Base-by-base conservation (phyloP, 2,888 invertebrate genomes). In the Cenopis cana region DNA sequence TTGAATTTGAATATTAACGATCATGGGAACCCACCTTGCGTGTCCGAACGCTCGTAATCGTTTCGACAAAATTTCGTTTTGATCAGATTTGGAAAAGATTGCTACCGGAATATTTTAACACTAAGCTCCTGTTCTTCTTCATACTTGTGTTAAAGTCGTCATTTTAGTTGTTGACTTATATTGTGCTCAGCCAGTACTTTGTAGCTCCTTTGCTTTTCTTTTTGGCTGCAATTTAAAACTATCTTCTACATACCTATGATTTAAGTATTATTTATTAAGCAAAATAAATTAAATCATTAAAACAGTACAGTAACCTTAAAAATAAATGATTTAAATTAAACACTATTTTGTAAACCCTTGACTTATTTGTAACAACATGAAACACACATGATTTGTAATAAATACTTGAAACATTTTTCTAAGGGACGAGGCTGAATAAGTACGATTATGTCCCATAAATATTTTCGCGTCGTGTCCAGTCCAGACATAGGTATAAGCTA, bases 1-100 rank as follows among this genome's bases (percentile, higher is more conserved):
- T 80, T 82, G 74, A 78, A 82, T 89, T 90, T 88, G 82, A 89
- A 89, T 89, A 87, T 87, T 86, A 87, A 89, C 85, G 84, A 82
- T 78, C 91, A 86, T 92, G 93, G 87, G 92, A 93, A 92, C 79
- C 68, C 68, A 64, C 76, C 76, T 78, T 77, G 79, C 81, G 62
- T 74, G 75, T 72, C 73, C 14, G 71, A 56, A 41, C 20, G 33
- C 56, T 18, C 38, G 54, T n/a, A 20, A 60, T 24, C 49, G 56
- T 24, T n/a, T 60, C 9, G 18, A 12, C 64, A 17, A 52, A 70
- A 54, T 60, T 60, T 54, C n/a, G 29, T 55, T 54, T 67, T 18
- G 33, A 33, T 55, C 64, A 59, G 24, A 69, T 59, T 69, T 62
- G 24, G 9, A 18, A 50, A 59, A 56, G 11, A 17, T 56, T 62